Conservation (phyloP, 2,113 vertebrate species). For the Microtus montanus region DNA sequence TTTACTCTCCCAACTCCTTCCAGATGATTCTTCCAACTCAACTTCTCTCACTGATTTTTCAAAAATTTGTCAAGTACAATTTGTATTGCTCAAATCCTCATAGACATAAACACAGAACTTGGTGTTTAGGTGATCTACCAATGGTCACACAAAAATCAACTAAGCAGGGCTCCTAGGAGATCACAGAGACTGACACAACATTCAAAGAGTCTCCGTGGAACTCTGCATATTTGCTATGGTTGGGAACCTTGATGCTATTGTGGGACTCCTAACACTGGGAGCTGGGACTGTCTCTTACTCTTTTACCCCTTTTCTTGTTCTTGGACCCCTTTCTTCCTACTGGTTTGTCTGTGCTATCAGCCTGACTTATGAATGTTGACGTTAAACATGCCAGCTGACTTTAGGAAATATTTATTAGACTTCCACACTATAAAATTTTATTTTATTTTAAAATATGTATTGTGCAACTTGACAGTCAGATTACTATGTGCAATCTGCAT, state of each 20-base stretch:
- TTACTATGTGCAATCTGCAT: neutral
- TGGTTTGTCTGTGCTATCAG: neutral
- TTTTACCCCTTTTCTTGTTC: neutral
- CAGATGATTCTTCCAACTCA: neutral
- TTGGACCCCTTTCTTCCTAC: no score
- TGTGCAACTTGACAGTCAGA: neutral
- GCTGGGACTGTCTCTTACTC: neutral
- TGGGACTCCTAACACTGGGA: neutral
- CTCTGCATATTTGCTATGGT: neutral
- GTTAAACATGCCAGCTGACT: neutral
- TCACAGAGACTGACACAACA: neutral
- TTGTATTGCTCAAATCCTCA: neutral
- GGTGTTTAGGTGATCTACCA: neutral
- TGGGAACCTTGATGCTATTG: neutral
- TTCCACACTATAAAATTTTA: neutral
- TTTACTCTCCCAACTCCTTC: neutral
- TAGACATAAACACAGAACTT: neutral
- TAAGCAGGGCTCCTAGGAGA: neutral
- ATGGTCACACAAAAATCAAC: neutral
- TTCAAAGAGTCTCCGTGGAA: neutral
- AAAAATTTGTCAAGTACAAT: neutral
- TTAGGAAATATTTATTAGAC: neutral
- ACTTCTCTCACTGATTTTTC: neutral
- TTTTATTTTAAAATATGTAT: neutral
- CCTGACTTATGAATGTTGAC: neutral